phyloP scores from a whole-genome alignment of 2,888 invertebrate genomes.

The Pristionchus exspectatus region DNA sequence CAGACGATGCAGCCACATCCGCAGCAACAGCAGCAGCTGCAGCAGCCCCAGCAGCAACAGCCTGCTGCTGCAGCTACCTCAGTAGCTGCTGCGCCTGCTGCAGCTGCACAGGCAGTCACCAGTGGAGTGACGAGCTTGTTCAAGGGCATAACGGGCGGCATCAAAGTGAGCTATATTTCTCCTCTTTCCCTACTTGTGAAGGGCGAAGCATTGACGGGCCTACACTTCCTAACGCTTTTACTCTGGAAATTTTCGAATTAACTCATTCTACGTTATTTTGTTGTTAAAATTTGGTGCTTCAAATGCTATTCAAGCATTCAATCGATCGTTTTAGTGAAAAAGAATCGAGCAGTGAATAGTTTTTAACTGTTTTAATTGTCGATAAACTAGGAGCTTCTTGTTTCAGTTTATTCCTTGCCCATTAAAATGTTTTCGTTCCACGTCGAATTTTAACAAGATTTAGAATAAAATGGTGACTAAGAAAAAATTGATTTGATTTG shows the following conservation, averaged over 20 bases:
- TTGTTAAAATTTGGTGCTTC: too few species aligned
- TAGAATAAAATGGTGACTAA: too few species aligned
- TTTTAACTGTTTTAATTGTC: not conserved
- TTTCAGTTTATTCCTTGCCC: not conserved
- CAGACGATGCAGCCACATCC: slow-evolving; percentile 50
- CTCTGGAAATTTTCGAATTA: too few species aligned
- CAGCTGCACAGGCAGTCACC: slow-evolving; percentile 36
- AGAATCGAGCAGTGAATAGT: not conserved
- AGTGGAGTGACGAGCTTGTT: slow-evolving; percentile 28
- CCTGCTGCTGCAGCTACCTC: not conserved
- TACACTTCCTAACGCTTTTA: too few species aligned
- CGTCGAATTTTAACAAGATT: too few species aligned
- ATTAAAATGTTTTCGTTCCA: not conserved
- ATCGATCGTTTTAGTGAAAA: not conserved
- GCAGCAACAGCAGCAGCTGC: slow-evolving; percentile 33
- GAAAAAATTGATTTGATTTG: too few species aligned
- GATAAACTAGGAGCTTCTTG: not conserved
- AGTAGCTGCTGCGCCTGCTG: slow-evolving; percentile 31
- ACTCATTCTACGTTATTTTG: too few species aligned
- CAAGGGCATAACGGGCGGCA: slow-evolving; percentile 53
- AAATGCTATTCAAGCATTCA: not conserved
- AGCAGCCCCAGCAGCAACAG: slow-evolving; percentile 40
- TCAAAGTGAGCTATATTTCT: not conserved
- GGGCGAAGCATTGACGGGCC: too few species aligned
- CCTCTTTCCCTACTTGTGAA: too few species aligned